Evolutionary conservation across 1,140 invertebrate species (phyloP), one percentile per base, ranked within the genome.

Genomic region (Lineus longissimus): DNA sequence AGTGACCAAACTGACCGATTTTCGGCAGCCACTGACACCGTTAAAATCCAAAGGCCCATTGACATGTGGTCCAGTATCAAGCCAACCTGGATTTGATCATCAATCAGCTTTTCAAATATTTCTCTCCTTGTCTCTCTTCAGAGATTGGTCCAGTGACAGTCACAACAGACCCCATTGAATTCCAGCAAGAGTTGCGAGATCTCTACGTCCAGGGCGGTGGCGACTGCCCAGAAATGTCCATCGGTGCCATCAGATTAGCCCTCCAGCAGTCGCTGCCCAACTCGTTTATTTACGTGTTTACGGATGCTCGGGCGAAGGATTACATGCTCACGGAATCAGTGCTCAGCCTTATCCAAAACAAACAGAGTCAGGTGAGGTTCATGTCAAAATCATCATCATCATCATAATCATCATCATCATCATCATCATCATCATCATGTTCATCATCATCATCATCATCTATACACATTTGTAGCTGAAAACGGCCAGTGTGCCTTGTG

Each of bases 211-310:
- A 86, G 54, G 88, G 89, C 0, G 89, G 89, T n/a, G 88, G 87
- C 0, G 89, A 90, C 69, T 91, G 90, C 75, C 89, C 89, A 0
- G 90, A 91, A 78, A 89, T 86, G 82, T 86, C 87, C 13, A 74
- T 91, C 9, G 81, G 80, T 0, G 89, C 86, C 1, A 87, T 91
- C 31, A 82, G 84, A 31, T 74, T 84, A 64, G 89, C 89, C 0
- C 77, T 91, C 1, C 83, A 88, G 62, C 83, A 85, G 13, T 86
- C 87, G 33, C 74, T 86, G 9, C 88, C 88, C 0, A 82, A 85
- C 57, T 90, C 89, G 0, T 90, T 85, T 72, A 83, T 91, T 33
- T 91, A 90, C 73, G 89, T 91, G 0, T 91, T 91, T 73, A 91
- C 89, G 1, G 90, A 91, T 72, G 89, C 89, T 2, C 83, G 87